Evolutionary conservation across 2,113 vertebrate genomes (phyloP), one percentile per base, ranked within the genome.

Genomic region (Calyptomena viridis): DNA sequence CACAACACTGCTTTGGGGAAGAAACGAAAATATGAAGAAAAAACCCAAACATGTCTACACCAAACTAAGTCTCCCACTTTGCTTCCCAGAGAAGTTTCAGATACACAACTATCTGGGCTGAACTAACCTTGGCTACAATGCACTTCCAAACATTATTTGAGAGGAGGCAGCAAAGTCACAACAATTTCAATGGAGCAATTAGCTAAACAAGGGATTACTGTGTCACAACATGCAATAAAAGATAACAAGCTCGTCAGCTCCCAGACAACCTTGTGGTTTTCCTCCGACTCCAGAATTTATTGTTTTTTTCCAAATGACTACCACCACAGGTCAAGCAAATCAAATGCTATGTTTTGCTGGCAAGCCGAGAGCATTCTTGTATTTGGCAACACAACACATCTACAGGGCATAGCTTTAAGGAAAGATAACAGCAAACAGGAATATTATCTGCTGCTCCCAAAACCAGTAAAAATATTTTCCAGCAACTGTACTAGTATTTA

Each of bases 121-220:
- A 95, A 60, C 64, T 85, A 93, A 68, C 84, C 72, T 95, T 85
- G 81, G 77, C 67, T 39, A 73, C 31, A 74, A 81, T 13, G 59
- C 46, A 78, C 60, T 74, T 78, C 56, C 56, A 89, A 95, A 93
- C 56, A 58, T 42, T 52, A 35, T 52, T 77, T 95, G 77, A 92
- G 63, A 93, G 68, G 62, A 93, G 66, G 86, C 76, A 96, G 88
- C 72, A 88, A 88, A 96, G 69, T 73, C 90, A 79, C 83, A 91
- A 91, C 74, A 77, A 86, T 90, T 89, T 84, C 79, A 95, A 64
- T 8, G 85, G 23, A 91, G 56, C 63, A 88, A 47, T 81, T 68
- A 84, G 73, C 50, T 75, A 66, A 89, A 93, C 92, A 94, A 92
- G 66, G 39, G 68, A 84, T 87, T 84, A 64, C 55, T 60, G 35